Evolutionary conservation across 2,113 vertebrate genomes (phyloP).

Genomic region (Dromiciops gliroides): DNA sequence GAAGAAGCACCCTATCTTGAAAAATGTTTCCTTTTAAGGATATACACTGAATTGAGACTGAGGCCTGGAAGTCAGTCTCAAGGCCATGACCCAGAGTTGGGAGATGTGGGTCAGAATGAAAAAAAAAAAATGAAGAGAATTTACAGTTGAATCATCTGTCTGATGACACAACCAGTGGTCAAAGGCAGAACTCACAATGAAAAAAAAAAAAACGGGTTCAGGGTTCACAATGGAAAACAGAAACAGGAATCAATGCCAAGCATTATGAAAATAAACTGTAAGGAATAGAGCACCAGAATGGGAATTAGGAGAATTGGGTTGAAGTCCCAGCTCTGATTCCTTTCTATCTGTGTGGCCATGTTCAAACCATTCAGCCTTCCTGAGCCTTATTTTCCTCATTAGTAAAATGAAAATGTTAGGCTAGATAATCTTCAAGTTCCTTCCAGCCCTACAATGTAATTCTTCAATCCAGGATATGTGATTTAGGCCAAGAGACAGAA

Average conservation of each 20-base stretch:
- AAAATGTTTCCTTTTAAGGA: conserved; percentile 48
- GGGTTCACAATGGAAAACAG: conserved; percentile 7
- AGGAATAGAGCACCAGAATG: neutral
- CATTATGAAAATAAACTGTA: neutral
- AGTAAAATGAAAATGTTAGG: neutral
- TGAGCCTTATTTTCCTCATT: neutral
- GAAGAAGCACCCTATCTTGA: conserved; percentile 36
- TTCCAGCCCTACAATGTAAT: neutral
- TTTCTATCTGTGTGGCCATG: too few species aligned
- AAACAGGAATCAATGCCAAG: conserved; percentile 25
- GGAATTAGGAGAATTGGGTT: neutral
- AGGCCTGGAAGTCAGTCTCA: conserved; percentile 61
- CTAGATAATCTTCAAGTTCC: neutral
- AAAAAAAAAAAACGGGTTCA: neutral
- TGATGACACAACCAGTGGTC: conserved; percentile 40
- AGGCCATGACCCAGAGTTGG: conserved; percentile 51
- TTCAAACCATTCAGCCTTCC: neutral
- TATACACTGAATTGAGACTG: conserved; percentile 43
- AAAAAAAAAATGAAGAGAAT: neutral
- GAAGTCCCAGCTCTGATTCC: too few species aligned
- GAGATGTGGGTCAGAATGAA: neutral
- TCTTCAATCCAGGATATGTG: neutral
- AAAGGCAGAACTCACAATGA: conserved; percentile 48
- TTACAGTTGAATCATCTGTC: conserved; percentile 59
- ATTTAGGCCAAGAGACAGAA: neutral